Evolutionary conservation across 2,113 vertebrate species (phyloP), one percentile per base, ranked within the genome.

Genomic region (Danio rerio): DNA sequence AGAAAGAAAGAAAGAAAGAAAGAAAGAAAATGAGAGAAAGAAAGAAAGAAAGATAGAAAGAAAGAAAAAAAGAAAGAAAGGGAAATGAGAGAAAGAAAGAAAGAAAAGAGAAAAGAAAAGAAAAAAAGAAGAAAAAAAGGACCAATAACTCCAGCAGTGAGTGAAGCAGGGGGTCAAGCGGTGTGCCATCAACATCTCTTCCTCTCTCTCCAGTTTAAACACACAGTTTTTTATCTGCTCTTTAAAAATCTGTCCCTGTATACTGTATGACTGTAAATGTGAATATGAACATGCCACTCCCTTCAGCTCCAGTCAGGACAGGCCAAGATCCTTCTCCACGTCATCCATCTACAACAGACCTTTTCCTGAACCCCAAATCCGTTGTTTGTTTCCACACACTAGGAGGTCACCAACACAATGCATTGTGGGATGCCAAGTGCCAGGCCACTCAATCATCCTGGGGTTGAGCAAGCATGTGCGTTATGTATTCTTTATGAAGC

Each of bases 301-400:
- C 42, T 49, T 15, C 20, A 21, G 68, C 53, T 69, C 80, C 47
- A 50, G 80, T 81, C 72, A 40, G 43, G 72, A 70, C 63, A 85
- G 58, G 73, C 76, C 31, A 31, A 31, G 31, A 31, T 31, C 31
- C 31, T 31, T 31, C 31, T 65, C 40, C 63, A 42, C 49, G 5
- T 79, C 76, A 66, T 66, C 62, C 76, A 79, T 66, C 76, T 55
- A 53, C 45, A 81, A 59, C 63, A 81, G 88, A 87, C 70, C 61
- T 85, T 66, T 83, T 76, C 59, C 49, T 84, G 70, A 85, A 80
- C 50, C 81, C 62, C 63, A 72, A 68, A 55, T 56, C 61, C 43
- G 50, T 49, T 82, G 81, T 76, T 82, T 82, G 45, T 50, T 45
- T 75, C 70, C 15, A n/a, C 70, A 71, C 49, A 55, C 12, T n/a